phyloP scores from a whole-genome alignment of 2,113 vertebrate species.

The Grammomys dolichurus region DNA sequence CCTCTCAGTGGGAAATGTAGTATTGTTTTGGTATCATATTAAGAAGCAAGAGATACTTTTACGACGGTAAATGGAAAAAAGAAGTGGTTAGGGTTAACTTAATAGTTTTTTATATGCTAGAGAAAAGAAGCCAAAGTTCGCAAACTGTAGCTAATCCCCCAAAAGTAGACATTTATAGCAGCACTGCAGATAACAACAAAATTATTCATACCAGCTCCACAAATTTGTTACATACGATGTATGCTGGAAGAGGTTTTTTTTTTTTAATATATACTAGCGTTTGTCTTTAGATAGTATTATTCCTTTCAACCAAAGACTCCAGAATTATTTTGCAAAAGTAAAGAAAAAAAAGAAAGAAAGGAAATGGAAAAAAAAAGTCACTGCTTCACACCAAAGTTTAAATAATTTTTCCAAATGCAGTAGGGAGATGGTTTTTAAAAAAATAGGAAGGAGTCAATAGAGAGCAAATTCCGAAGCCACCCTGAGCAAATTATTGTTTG shows the following conservation, averaged over 20 bases:
- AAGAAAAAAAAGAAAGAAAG: constrained; percentile 74
- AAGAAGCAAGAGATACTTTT: constrained; percentile 48
- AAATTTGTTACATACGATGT: constrained; percentile 78
- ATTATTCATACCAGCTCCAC: constrained; percentile 77
- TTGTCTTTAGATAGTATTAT: constrained; percentile 82
- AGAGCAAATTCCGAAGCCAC: constrained; percentile 82
- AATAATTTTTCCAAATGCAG: constrained; percentile 87
- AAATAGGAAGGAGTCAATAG: constrained; percentile 83
- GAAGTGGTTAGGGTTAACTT: constrained; percentile 59
- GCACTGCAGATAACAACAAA: constrained; percentile 72
- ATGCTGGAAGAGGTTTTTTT: constrained; percentile 49
- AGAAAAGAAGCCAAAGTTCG: constrained; percentile 68
- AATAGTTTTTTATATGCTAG: constrained; percentile 49
- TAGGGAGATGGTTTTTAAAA: constrained; percentile 83
- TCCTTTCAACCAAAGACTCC: constrained; percentile 89
- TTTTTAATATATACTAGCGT: neutral
- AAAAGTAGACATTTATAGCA: constrained; percentile 67
- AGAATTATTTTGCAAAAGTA: constrained; percentile 82
- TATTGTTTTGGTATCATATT: constrained; percentile 60
- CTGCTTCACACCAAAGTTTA: constrained; percentile 91
- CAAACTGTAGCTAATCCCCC: constrained; percentile 71
- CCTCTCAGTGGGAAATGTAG: constrained; percentile 59
- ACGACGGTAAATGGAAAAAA: constrained; percentile 30
- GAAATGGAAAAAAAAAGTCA: constrained; percentile 75
- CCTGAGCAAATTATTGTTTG: constrained; percentile 70